Conservation (phyloP, 2,797 vertebrate genomes). For the Amphiprion clarkii region DNA sequence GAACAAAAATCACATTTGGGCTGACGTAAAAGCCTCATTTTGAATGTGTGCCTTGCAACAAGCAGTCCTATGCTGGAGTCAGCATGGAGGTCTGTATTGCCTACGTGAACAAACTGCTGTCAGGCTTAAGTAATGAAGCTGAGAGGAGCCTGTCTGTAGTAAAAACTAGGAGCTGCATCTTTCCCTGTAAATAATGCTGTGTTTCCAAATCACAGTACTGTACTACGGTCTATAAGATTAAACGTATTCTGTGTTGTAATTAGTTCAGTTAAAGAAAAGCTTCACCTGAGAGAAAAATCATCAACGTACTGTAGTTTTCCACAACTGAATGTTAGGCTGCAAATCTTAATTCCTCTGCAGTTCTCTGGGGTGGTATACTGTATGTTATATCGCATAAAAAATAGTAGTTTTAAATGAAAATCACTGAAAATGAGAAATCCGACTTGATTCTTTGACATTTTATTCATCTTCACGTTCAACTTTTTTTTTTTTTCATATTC, state of each 20-base stretch:
- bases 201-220: conserved; percentile 38
- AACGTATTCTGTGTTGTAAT: conserved; percentile 14
- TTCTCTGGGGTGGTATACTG: conserved; percentile 2
- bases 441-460: conserved; percentile 50
- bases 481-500: conserved; percentile 19
- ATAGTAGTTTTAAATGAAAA: conserved; percentile 27
- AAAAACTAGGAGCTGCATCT: background rate
- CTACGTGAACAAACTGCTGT: background rate
- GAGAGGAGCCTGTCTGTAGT: background rate
- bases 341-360: background rate
- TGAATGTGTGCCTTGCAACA: background rate
- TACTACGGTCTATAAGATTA: conserved; percentile 13
- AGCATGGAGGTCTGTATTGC: background rate
- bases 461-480: conserved; percentile 59
- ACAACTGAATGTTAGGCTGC: conserved; percentile 2
- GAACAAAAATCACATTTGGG: conserved; percentile 19
- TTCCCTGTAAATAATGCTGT: conserved; percentile 58
- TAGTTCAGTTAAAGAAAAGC: background rate
- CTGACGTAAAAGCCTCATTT: background rate
- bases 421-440: background rate
- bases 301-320: conserved; percentile 18
- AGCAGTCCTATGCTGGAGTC: background rate
- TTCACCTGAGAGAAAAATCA: conserved; percentile 7
- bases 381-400: conserved; percentile 3
- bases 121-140: conserved; percentile 1